A percentile compares a stretch with the other conserved stretches of the same genome.
phyloP scores from a whole-genome alignment of 2,797 vertebrate species.

The Anniella stebbinsi region DNA sequence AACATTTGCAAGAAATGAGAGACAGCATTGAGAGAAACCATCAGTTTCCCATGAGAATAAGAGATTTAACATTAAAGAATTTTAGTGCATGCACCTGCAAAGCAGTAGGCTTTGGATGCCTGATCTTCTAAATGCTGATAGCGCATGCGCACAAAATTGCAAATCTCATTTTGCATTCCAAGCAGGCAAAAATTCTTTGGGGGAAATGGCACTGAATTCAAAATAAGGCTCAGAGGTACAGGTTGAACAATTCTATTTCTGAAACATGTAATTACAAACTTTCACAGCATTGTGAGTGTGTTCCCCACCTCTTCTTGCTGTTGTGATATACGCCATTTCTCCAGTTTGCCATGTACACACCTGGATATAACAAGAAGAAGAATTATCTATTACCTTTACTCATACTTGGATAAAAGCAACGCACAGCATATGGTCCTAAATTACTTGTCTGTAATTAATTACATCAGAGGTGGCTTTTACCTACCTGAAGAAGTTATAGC shows the following conservation, averaged over 20 bases:
- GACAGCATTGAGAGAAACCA: not conserved
- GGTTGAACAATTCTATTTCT: too few relatives aligned
- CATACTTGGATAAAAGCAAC: conserved; percentile 4
- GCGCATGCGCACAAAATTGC: not conserved
- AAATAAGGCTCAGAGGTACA: not conserved
- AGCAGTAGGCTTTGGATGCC: not conserved
- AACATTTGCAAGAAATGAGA: not conserved
- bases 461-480: not conserved
- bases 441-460: not conserved
- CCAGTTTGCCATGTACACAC: not conserved
- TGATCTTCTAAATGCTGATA: not conserved
- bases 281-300: not conserved
- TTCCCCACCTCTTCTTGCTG: not conserved
- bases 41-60: not conserved
- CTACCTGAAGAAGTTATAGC: not conserved
- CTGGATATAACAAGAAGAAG: not conserved
- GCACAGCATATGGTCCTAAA: not conserved
- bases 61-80: not conserved
- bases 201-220: not conserved
- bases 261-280: not conserved
- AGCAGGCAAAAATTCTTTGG: not conserved
- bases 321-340: not conserved
- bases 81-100: not conserved
- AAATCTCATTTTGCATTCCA: not conserved
- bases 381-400: not conserved